Evolutionary conservation across 1,140 invertebrate genomes (phyloP), one percentile per base, ranked within the genome.

Genomic region (Listronotus oregonensis): DNA sequence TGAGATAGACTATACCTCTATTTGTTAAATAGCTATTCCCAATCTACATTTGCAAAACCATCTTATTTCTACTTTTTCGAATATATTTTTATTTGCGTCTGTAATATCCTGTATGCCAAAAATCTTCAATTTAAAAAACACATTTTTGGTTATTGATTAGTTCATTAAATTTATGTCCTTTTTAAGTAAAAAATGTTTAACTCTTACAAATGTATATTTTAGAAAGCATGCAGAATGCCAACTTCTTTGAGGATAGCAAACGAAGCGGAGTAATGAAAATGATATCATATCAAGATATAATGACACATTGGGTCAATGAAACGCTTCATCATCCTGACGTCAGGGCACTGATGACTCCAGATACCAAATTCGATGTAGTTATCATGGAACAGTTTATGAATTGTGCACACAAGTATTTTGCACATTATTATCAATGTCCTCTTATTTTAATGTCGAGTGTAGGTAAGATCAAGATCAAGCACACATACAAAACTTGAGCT

Each of bases 371-470:
- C 58, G 81, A 82, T 72, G 50, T 80, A 0, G 76, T 82, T 7
- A 68, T 82, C 9, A 63, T 78, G 10, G 79, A 81, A 39, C 65
- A 75, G 8, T 81, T 82, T 50, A 77, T 80, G 40, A 80, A 79
- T 14, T 80, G 82, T 43, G 79, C 78, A 3, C 57, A 79, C 12
- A 50, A 77, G 9, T 76, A 75, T 11, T 50, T 82, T 18, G 77
- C 76, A 5, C 59, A 80, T 21, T 66, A 74, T 40, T 77, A 78
- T 42, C 11, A 64, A 5, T 64, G 61, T 37, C 61, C 61, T 1
- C 43, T 64, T 6, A 55, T 64, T 21, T 15, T 64, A 17, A 15
- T 64, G 31, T 46, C 39, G 12, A 46, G 40, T 21, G 42, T 43
- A 14, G 57, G 57, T 59, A 44, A 59, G 31, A 44, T 6, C 11